phyloP scores from a whole-genome alignment of 2,797 vertebrate genomes.

The Thunnus albacares region DNA sequence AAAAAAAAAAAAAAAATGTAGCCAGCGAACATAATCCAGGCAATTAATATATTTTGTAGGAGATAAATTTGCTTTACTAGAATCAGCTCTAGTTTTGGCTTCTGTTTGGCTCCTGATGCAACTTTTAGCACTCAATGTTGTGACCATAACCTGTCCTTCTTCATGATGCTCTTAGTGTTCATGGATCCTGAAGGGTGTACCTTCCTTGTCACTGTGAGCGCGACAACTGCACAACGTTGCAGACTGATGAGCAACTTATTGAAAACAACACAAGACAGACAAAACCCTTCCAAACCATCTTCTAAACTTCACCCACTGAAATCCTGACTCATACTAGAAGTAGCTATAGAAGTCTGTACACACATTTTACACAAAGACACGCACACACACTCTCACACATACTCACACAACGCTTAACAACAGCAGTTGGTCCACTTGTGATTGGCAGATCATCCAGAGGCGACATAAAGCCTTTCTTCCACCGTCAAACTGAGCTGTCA shows the following conservation, averaged over 20 bases:
- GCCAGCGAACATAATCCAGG: background rate
- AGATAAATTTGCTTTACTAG: no score
- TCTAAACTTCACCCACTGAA: slow-evolving; percentile 9
- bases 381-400: slow-evolving; percentile 15
- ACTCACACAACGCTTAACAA: slow-evolving; percentile 37
- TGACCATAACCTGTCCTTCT: background rate
- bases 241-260: slow-evolving; percentile 15
- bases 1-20: background rate
- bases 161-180: background rate
- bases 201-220: background rate
- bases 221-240: background rate
- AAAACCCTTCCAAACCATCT: slow-evolving; percentile 3
- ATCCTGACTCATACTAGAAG: slow-evolving; percentile 12
- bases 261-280: slow-evolving; percentile 20
- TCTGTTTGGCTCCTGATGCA: background rate
- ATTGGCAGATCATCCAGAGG: slow-evolving; percentile 78
- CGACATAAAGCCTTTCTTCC: slow-evolving; percentile 68
- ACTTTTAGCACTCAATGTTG: background rate
- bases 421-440: slow-evolving; percentile 61
- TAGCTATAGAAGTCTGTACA: slow-evolving; percentile 1
- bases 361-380: background rate
- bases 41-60: background rate
- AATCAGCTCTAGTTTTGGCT: background rate
- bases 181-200: background rate
- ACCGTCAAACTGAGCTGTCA: slow-evolving; percentile 75